Evolutionary conservation across 2,797 vertebrate species (phyloP).

Genomic region (Phoebastria nigripes): DNA sequence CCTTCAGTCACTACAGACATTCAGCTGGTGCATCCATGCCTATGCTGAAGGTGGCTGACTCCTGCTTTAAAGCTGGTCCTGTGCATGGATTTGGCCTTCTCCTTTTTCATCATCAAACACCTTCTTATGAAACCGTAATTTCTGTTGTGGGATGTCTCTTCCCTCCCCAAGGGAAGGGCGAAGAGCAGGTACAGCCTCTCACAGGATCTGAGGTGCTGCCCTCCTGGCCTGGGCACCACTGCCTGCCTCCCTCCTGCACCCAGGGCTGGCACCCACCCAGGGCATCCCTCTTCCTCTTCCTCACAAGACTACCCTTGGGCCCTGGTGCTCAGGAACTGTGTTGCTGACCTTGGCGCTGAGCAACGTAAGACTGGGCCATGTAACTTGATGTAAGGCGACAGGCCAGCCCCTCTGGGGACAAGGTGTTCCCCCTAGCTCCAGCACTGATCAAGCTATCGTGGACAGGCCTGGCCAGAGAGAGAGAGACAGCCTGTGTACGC

Average conservation of each 20-base stretch:
- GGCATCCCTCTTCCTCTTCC: neutral
- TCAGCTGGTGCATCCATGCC: neutral
- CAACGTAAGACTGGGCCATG: fast-evolving
- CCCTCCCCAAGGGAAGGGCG: neutral
- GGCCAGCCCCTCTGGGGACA: neutral
- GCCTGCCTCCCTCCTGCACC: neutral
- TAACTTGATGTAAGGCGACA: fast-evolving
- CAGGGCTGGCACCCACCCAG: fast-evolving
- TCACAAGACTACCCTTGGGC: neutral
- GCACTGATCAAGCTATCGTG: too few relatives aligned
- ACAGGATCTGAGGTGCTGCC: neutral
- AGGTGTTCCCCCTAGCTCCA: neutral
- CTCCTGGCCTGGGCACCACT: neutral
- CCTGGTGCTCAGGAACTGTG: neutral
- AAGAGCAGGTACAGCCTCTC: neutral
- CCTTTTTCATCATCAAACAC: neutral
- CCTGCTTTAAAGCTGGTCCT: neutral
- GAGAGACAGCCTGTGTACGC: neutral
- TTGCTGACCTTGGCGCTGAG: neutral
- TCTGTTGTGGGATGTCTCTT: neutral
- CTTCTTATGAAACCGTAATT: neutral
- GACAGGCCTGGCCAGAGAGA: neutral
- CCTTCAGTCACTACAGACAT: neutral
- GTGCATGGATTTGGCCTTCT: neutral
- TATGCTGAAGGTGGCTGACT: neutral